Percentiles rank a stretch among this genome's conserved stretches.
phyloP scores from a whole-genome alignment of 2,797 vertebrate genomes.

The Pipistrellus pipistrellus region DNA sequence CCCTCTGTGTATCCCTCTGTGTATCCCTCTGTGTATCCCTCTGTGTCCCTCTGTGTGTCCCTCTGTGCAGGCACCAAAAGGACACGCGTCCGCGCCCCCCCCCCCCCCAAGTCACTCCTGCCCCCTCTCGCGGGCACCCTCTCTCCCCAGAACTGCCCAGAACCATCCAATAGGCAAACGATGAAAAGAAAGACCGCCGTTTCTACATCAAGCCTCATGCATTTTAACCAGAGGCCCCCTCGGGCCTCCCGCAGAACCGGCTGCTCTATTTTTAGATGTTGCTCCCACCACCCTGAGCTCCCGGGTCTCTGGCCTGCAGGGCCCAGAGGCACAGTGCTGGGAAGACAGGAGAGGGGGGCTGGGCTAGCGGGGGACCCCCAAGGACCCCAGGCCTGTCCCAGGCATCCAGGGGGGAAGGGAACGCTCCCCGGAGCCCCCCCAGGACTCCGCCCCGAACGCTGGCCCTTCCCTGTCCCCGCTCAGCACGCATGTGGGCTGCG shows the following conservation, averaged over 20 bases:
- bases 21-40: not conserved
- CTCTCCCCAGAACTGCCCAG: not conserved
- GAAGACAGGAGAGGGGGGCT: rapidly evolving
- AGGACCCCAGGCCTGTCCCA: rapidly evolving
- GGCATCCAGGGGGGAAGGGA: not conserved
- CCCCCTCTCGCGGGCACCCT: too few species aligned
- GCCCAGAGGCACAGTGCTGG: not conserved
- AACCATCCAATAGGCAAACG: not conserved
- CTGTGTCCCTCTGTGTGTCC: not conserved
- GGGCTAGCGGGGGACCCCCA: rapidly evolving
- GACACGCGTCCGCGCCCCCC: rapidly evolving
- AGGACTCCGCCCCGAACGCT: not conserved
- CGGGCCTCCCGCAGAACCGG: not conserved
- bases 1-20: not conserved
- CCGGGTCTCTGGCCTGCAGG: not conserved
- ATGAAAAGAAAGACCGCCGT: not conserved
- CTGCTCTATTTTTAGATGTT: conserved; percentile 63
- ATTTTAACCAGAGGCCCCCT: conserved; percentile 57
- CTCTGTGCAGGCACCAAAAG: not conserved
- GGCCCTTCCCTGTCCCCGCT: rapidly evolving
- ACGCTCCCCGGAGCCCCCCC: not conserved
- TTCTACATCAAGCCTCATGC: conserved; percentile 11
- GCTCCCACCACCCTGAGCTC: not conserved
- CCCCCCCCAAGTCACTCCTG: too few species aligned
- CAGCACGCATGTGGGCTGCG: rapidly evolving